Conservation (phyloP, 2,888 invertebrate genomes). For the Spisula subtruncata region DNA sequence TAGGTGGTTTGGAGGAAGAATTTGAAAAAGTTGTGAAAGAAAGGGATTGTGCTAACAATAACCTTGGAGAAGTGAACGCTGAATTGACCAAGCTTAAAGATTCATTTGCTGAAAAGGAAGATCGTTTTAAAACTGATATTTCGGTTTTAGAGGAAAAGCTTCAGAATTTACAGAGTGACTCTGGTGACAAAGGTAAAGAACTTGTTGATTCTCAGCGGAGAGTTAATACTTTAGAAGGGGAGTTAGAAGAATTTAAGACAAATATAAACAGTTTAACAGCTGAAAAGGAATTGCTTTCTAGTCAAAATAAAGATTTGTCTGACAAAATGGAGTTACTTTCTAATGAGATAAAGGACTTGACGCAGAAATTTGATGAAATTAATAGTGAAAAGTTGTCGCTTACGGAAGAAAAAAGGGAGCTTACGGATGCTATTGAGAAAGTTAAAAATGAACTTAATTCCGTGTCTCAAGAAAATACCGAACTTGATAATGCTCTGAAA, state of each 20-base stretch:
- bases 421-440: conserved; percentile 35
- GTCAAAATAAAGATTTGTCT: conserved; percentile 16
- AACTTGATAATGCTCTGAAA: conserved; percentile 30
- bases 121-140: conserved; percentile 1
- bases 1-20: conserved; percentile 44
- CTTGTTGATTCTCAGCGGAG: conserved; percentile 40
- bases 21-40: conserved; percentile 41
- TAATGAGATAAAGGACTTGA: neutral
- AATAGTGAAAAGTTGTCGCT: conserved; percentile 25
- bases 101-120: neutral
- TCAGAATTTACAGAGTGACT: conserved; percentile 19
- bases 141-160: conserved; percentile 6
- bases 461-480: neutral
- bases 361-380: conserved; percentile 25
- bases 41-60: conserved; percentile 35
- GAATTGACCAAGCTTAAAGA: conserved; percentile 31
- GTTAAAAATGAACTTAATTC: conserved; percentile 23
- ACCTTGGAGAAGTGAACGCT: conserved; percentile 45
- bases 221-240: conserved; percentile 32
- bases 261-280: conserved; percentile 34
- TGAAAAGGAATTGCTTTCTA: conserved; percentile 37
- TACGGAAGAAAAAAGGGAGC: conserved; percentile 45
- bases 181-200: conserved; percentile 19
- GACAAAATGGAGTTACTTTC: conserved; percentile 1
- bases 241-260: conserved; percentile 46